Evolutionary conservation across 2,113 vertebrate genomes (phyloP).

Genomic region (Acrocephalus arundinaceus): DNA sequence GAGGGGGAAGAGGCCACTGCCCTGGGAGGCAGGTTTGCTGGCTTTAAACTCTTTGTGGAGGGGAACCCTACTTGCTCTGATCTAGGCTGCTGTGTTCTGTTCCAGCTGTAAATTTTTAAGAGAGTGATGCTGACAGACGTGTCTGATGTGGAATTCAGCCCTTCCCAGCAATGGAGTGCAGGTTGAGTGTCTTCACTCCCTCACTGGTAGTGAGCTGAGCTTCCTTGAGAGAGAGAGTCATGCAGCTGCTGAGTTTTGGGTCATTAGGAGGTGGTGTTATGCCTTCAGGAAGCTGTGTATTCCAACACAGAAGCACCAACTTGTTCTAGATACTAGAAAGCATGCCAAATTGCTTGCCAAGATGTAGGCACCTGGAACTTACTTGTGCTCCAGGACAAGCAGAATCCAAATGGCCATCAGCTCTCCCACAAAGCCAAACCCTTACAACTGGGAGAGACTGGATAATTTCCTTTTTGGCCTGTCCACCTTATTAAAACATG

Average conservation of each 20-base stretch:
- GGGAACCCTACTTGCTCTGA: background rate
- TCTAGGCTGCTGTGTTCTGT: background rate
- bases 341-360: fast-evolving
- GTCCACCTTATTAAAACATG: constrained; percentile 12
- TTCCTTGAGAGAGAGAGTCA: background rate
- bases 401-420: background rate
- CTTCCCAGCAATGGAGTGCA: background rate
- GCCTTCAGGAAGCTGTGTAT: background rate
- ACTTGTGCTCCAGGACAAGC: background rate
- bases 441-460: background rate
- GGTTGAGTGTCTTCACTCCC: background rate
- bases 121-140: background rate
- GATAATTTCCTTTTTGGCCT: background rate
- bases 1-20: fast-evolving
- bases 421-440: background rate
- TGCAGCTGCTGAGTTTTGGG: background rate
- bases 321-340: background rate
- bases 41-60: background rate
- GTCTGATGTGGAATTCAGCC: background rate
- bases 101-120: background rate
- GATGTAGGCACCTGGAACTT: background rate
- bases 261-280: background rate
- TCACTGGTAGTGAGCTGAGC: background rate
- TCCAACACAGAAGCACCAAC: background rate
- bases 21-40: background rate